Base-by-base conservation (phyloP, 2,797 vertebrate genomes). In the Psittacula echo region DNA sequence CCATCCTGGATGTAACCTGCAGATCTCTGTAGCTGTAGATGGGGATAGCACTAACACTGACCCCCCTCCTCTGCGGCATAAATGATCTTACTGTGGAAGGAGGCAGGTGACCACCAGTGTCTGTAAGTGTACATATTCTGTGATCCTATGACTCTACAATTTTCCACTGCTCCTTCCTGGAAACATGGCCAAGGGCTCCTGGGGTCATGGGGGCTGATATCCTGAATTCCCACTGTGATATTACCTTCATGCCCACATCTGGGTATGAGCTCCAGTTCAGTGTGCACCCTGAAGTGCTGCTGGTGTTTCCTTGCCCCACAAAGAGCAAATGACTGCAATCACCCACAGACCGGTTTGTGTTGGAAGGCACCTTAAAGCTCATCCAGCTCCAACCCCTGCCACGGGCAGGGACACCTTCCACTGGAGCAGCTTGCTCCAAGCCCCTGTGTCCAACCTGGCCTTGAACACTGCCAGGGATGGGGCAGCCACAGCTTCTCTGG, bases 171-270 rank as follows among this genome's bases (percentile, higher is more conserved):
- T 65, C 19, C 54, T 32, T 23, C 44, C 78, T 51, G 77, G 26
- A 50, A 34, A 26, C 15, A 18, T 2, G 2, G 47, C 17, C 1
- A 0, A 17, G 4, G 61, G 45, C 42, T 61, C 2, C 0, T 2
- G 34, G 12, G 32, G 41, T 30, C 1, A 2, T 1, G 0, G 23
- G 7, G 14, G 11, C 32, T 48, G 26, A 4, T 14, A 45, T 3
- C n/a, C 37, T 1, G 0, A 5, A 10, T 53, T 29, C 11, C 23
- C 4, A 0, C n/a, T 4, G 77, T 19, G 50, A 24, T n/a, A 29
- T 53, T 56, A 54, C 20, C 32, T 72, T 50, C 53, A 7, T 5
- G 11, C 9, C 34, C 4, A 20, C 3, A 8, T 4, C n/a, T n/a
- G 81, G 45, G 0, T 34, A 11, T 21, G 5, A 41, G 7, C 64